A percentile compares a stretch with the other conserved stretches of the same genome.
Evolutionary conservation across 2,888 invertebrate genomes (phyloP).

Genomic region (Uropetala carovei): DNA sequence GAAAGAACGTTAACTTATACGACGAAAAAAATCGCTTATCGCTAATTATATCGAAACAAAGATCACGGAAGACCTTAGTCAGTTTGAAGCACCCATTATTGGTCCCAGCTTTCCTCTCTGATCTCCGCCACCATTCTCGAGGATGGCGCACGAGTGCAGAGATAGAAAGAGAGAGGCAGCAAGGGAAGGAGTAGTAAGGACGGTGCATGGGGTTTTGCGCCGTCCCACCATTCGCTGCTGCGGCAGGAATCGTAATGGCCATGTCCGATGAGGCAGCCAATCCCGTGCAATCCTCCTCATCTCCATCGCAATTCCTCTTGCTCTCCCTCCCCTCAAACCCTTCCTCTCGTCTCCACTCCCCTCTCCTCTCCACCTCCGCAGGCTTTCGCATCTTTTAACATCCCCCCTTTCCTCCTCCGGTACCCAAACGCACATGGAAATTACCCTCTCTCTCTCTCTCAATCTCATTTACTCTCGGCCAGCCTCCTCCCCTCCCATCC

Average conservation of each 20-base stretch:
- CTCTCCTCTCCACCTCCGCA: not conserved
- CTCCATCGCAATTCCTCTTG: constrained; percentile 58
- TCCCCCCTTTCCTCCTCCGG: constrained; percentile 13
- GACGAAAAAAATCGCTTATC: too few relatives aligned
- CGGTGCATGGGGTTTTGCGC: constrained; percentile 54
- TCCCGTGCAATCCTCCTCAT: constrained; percentile 64
- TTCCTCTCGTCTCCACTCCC: not conserved
- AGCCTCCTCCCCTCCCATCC: not conserved
- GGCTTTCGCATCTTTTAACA: not conserved
- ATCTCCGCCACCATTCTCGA: constrained; percentile 12
- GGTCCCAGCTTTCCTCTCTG: not conserved
- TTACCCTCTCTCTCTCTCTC: constrained; percentile 2
- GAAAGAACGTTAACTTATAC: too few relatives aligned
- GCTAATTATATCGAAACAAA: too few relatives aligned
- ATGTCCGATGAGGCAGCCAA: constrained; percentile 59
- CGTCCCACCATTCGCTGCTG: constrained; percentile 60
- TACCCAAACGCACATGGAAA: not conserved
- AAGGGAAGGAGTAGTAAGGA: constrained; percentile 21
- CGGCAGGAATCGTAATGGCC: constrained; percentile 60
- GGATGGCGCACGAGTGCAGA: constrained; percentile 35
- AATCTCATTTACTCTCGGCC: not conserved
- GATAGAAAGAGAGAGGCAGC: constrained; percentile 31
- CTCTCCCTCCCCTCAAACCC: not conserved
- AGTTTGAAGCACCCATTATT: too few relatives aligned
- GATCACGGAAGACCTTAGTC: too few relatives aligned